These are phyloP conservation scores for Cyclura pinguis DNA, from an alignment of 2,797 vertebrate genomes.

Conservation along the genomic window DNA sequence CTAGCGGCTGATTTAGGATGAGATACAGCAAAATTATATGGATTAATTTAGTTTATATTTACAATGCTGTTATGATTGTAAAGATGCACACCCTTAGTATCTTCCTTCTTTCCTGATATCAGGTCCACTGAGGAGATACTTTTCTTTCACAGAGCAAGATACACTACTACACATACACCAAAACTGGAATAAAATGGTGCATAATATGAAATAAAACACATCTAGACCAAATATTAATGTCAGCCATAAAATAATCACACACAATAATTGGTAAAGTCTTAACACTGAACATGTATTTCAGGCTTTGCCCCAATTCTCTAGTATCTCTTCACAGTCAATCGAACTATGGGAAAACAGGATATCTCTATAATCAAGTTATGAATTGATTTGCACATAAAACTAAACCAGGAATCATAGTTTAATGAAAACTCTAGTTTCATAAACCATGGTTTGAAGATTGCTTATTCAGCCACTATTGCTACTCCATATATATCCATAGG, in stretches of 20 bases:
- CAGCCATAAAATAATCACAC: not conserved
- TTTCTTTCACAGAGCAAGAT: not conserved
- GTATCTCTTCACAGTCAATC: not conserved
- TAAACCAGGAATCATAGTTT: not conserved
- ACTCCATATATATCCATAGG: not conserved
- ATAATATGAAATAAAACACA: not conserved
- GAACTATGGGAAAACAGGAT: not conserved
- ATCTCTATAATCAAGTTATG: not conserved
- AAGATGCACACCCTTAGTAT: not conserved
- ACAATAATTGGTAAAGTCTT: not conserved
- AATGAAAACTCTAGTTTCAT: not conserved
- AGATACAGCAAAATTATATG: slow-evolving; percentile 17
- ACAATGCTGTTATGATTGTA: not conserved
- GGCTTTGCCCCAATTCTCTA: not conserved
- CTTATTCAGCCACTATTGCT: not conserved
- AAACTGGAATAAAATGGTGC: not conserved
- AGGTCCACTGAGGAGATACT: not conserved
- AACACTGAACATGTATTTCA: not conserved
- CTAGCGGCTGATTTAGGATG: slow-evolving; percentile 53
- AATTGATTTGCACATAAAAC: not conserved
- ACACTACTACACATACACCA: not conserved
- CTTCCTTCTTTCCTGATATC: not conserved
- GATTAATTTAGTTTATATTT: fast-evolving
- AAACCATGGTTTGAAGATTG: not conserved
- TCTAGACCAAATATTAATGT: not conserved